These are phyloP conservation scores for Xerus inauris DNA, from an alignment of 2,113 vertebrate genomes.

Conservation along the genomic window DNA sequence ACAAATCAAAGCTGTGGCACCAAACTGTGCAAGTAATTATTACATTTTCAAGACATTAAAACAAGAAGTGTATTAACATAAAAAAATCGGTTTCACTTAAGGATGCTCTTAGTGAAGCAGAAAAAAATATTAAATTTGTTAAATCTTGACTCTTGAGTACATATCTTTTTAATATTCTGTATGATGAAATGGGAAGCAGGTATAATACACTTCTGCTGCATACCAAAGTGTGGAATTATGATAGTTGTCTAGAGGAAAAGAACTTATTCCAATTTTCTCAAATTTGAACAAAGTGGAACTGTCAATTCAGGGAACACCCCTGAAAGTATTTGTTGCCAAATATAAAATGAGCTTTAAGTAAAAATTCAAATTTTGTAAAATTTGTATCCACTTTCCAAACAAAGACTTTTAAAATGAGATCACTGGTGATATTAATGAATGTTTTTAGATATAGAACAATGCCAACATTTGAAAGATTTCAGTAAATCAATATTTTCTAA, in stretches of 20 bases:
- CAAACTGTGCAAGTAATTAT: neutral
- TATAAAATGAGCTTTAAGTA: slow-evolving; percentile 6
- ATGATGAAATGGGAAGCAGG: neutral
- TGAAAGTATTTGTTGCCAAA: slow-evolving; percentile 43
- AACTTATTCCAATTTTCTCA: neutral
- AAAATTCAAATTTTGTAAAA: slow-evolving; percentile 49
- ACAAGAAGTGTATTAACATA: neutral
- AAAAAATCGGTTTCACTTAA: neutral
- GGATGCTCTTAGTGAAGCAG: neutral
- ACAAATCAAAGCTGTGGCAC: neutral
- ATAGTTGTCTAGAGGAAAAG: neutral
- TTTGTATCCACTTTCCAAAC: neutral
- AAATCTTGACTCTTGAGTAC: neutral
- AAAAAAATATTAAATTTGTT: neutral
- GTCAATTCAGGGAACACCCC: neutral
- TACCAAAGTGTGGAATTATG: neutral
- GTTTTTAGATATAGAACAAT: neutral
- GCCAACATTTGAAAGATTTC: slow-evolving; percentile 19
- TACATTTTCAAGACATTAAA: neutral
- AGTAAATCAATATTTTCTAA: slow-evolving; percentile 16
- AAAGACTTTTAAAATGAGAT: neutral
- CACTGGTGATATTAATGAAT: neutral
- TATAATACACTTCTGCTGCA: neutral
- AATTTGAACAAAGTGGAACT: slow-evolving; percentile 35
- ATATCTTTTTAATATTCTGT: neutral